Percentiles rank a stretch among this genome's conserved stretches.
These are phyloP conservation scores for Parapsyche elsis DNA, from an alignment of 1,140 invertebrate species.

Conservation along the genomic window DNA sequence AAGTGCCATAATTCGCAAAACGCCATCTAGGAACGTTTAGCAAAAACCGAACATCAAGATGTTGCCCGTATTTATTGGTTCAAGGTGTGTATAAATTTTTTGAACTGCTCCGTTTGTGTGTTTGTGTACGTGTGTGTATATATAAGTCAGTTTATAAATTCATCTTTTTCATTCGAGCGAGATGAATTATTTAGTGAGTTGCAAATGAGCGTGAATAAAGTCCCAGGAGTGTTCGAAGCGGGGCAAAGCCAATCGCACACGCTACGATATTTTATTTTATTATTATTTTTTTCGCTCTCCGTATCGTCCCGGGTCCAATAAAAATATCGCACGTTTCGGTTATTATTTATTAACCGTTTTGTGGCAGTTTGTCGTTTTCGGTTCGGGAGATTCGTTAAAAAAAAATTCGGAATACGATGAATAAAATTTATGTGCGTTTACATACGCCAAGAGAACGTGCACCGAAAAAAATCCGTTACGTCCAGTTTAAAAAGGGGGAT, in stretches of 20 bases:
- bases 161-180: slow-evolving; percentile 9
- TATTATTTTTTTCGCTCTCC: too few species aligned
- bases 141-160: slow-evolving; percentile 17
- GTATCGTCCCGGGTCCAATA: not conserved
- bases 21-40: too few species aligned
- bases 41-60: too few species aligned
- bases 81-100: too few species aligned
- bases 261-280: not conserved
- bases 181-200: slow-evolving; percentile 38
- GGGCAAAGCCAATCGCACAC: not conserved
- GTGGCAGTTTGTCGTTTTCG: too few species aligned
- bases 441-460: too few species aligned
- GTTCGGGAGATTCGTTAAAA: too few species aligned
- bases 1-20: too few species aligned
- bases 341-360: not conserved
- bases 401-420: not conserved
- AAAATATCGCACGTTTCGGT: not conserved
- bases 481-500: not conserved
- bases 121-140: not conserved
- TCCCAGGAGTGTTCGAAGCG: not conserved
- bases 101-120: too few species aligned
- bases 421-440: slow-evolving; percentile 7
- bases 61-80: too few species aligned
- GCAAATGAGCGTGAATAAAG: slow-evolving; percentile 24
- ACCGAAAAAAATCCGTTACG: too few species aligned